Percentiles rank a stretch among this genome's conserved stretches.
These are phyloP conservation scores for Anarhynchus alexandrinus DNA, from an alignment of 2,113 vertebrate genomes.

Conservation along the genomic window DNA sequence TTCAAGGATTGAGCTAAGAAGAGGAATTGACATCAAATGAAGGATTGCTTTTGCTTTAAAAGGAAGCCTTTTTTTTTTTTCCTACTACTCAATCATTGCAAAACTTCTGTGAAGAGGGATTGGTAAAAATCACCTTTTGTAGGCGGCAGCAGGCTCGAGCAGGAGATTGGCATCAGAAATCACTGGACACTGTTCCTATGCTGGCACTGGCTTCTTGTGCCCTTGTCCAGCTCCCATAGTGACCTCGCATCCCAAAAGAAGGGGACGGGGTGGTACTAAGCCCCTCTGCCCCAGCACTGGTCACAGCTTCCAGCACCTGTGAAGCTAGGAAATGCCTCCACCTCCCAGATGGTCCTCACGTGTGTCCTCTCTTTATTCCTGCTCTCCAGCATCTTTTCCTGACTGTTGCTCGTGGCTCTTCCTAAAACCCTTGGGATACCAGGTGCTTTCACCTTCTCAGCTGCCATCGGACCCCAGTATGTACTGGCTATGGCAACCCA, in stretches of 20 bases:
- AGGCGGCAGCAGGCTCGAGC: not conserved
- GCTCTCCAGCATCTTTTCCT: not conserved
- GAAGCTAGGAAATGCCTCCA: not conserved
- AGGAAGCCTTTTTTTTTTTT: not conserved
- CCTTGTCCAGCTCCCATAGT: not conserved
- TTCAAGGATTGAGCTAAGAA: constrained; percentile 8
- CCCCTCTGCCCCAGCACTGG: not conserved
- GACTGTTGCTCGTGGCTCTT: accelerated
- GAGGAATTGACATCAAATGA: not conserved
- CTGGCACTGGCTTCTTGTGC: not conserved
- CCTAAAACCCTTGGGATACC: not conserved
- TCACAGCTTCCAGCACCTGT: not conserved
- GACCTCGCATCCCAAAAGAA: not conserved
- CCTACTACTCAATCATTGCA: not conserved
- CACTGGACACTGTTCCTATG: accelerated
- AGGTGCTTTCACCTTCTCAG: not conserved
- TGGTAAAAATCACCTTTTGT: not conserved
- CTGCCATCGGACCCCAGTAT: not conserved
- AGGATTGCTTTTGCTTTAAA: constrained; percentile 8
- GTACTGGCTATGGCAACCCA: not conserved
- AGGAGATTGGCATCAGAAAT: accelerated
- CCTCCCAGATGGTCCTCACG: accelerated
- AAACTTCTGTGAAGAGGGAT: not conserved
- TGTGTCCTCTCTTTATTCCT: not conserved
- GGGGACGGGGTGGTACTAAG: not conserved